A percentile compares a stretch with the other conserved stretches of the same genome.
Evolutionary conservation across 1,140 invertebrate genomes (phyloP).

Genomic region (Oedothorax gibbosus): DNA sequence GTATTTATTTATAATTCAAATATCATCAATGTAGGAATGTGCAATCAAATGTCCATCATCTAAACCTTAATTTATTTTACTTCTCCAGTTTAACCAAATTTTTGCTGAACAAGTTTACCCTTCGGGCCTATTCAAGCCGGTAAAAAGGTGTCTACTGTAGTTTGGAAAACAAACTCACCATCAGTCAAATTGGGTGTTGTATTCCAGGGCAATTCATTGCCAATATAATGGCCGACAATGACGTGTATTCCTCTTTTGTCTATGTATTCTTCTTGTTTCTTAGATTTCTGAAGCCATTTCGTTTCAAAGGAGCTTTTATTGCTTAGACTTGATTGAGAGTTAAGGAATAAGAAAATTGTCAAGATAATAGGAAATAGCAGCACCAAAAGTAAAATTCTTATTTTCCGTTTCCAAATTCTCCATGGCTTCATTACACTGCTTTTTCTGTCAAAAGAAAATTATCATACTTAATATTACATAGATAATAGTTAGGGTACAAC

Average conservation of each 20-base stretch:
- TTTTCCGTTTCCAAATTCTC: slow-evolving; percentile 42
- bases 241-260: slow-evolving; percentile 78
- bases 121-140: too few relatives aligned
- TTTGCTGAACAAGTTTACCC: too few relatives aligned
- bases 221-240: slow-evolving; percentile 86
- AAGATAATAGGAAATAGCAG: slow-evolving; percentile 30
- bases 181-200: slow-evolving; percentile 76
- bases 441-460: not conserved
- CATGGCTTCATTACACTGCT: slow-evolving; percentile 40
- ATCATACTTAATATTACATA: not conserved
- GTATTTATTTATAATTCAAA: too few relatives aligned
- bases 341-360: slow-evolving; percentile 19
- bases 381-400: slow-evolving; percentile 10
- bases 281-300: slow-evolving; percentile 49
- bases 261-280: slow-evolving; percentile 76
- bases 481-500: not conserved
- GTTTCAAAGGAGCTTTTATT: slow-evolving; percentile 23
- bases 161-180: slow-evolving; percentile 70
- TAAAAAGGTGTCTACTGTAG: too few relatives aligned
- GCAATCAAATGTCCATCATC: too few relatives aligned
- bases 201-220: slow-evolving; percentile 73
- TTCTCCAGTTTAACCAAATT: too few relatives aligned
- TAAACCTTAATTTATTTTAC: too few relatives aligned
- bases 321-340: slow-evolving; percentile 3
- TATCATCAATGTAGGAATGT: too few relatives aligned